These are phyloP conservation scores for Misgurnus anguillicaudatus DNA, from an alignment of 2,113 vertebrate species.

Conservation along the genomic window DNA sequence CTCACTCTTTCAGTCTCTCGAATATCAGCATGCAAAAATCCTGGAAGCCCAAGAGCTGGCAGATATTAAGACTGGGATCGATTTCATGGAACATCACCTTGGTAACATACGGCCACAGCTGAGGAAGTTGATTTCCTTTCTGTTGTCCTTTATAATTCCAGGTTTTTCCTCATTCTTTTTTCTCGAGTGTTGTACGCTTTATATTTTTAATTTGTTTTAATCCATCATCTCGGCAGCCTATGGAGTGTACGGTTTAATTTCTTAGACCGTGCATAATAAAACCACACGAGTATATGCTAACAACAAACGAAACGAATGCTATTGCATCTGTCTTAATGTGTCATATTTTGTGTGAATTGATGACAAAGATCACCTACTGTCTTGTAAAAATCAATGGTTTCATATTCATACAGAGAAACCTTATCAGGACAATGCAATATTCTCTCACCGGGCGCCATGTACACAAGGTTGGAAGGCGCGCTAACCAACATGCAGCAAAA, in stretches of 20 bases:
- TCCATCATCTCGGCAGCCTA: constrained; percentile 13
- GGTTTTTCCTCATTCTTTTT: neutral
- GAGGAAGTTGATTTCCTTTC: constrained; percentile 67
- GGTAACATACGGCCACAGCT: constrained; percentile 71
- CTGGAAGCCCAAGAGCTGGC: constrained; percentile 58
- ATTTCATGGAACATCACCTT: constrained; percentile 75
- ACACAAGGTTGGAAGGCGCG: neutral
- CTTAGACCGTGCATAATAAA: constrained; percentile 28
- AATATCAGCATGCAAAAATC: constrained; percentile 66
- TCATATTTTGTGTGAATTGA: neutral
- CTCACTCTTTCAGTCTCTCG: constrained; percentile 48
- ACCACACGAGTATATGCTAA: neutral
- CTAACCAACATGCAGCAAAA: constrained; percentile 35
- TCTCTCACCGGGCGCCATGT: neutral
- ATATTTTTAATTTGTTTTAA: neutral
- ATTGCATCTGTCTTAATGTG: constrained; percentile 22
- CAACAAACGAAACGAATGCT: neutral
- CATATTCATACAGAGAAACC: neutral
- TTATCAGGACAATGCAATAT: constrained; percentile 38
- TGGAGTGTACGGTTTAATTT: constrained; percentile 5
- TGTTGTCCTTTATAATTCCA: constrained; percentile 61
- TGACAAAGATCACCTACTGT: constrained; percentile 5
- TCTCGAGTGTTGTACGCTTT: constrained; percentile 21
- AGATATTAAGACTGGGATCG: constrained; percentile 68
- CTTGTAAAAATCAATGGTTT: constrained; percentile 19